Evolutionary conservation across 2,888 invertebrate species (phyloP), one percentile per base, ranked within the genome.

Genomic region (Megaustenia siamemsis): DNA sequence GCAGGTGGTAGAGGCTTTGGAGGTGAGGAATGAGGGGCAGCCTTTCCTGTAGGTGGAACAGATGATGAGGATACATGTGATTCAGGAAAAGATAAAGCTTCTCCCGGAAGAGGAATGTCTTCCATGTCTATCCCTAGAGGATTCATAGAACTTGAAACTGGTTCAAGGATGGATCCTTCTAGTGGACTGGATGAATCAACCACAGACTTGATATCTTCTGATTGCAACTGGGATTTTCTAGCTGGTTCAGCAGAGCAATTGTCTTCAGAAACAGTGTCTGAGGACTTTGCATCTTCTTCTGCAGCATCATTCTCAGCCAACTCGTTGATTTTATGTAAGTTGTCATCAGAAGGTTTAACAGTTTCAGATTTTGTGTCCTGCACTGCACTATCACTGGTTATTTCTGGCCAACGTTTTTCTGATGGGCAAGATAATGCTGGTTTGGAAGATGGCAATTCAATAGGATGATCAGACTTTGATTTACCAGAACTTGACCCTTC

Each of bases 31-130:
- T 71, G 73, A n/a, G 45, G 60, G 40, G 28, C 10, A 10, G n/a
- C 1, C 28, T 56, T 24, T n/a, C 63, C 66, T 76, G 56, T 69
- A 68, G 79, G 38, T 1, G 24, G 40, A 15, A 53, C 18, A 28
- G 84, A 53, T 21, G 80, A 28, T 53, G 53, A 45, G 24, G 45
- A 43, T 76, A 40, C 12, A 35, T 40, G 38, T 79, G 78, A 12
- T 32, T 43, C 49, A n/a, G 24, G 12, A 28, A 63, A 28, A 32
- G 40, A 24, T 10, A 45, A 35, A 53, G 53, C 60, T 15, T 82
- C 73, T 66, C 66, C 83, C 8, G 83, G 82, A 32, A 76, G 40
- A 43, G 83, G 84, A 49, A 80, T 86, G 38, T 45, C 80, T 56
- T 45, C 45, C 73, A 76, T 73, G 35, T 83, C 76, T 28, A 43